phyloP scores from a whole-genome alignment of 2,797 vertebrate species.

The Gobionotothen gibberifrons region DNA sequence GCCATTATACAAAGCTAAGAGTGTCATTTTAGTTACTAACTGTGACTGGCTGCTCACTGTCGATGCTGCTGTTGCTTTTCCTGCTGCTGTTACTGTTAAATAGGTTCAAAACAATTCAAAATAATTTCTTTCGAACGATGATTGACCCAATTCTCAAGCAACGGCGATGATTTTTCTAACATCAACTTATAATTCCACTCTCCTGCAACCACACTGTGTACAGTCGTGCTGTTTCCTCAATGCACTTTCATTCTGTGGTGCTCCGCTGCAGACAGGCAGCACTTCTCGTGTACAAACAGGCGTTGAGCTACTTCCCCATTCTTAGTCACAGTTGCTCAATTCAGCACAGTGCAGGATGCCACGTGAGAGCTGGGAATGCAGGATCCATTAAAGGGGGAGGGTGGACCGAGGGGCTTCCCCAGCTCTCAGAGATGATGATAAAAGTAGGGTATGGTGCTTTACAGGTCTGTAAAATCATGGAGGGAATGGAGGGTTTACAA shows the following conservation, averaged over 20 bases:
- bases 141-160: conserved; percentile 59
- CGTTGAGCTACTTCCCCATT: conserved; percentile 81
- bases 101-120: conserved; percentile 50
- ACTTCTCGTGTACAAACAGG: conserved; percentile 78
- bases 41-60: not conserved
- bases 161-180: conserved; percentile 47
- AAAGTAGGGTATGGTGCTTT: conserved; percentile 52
- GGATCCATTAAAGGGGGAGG: conserved; percentile 70
- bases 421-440: conserved; percentile 57
- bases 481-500: not conserved
- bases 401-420: conserved; percentile 66
- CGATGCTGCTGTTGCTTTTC: conserved; percentile 1
- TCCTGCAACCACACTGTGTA: conserved; percentile 27
- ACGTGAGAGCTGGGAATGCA: conserved; percentile 79
- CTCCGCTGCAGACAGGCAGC: conserved; percentile 45
- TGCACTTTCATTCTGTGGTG: conserved; percentile 49
- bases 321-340: conserved; percentile 81
- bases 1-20: not conserved
- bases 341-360: conserved; percentile 66
- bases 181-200: conserved; percentile 30
- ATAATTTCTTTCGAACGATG: conserved; percentile 41
- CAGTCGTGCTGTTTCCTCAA: conserved; percentile 57
- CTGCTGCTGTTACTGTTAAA: conserved; percentile 42
- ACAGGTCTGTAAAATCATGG: conserved; percentile 39
- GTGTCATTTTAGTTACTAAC: not conserved